Percentiles rank a stretch among this genome's conserved stretches.
phyloP scores from a whole-genome alignment of 2,888 invertebrate genomes.

The Cynaeus angustus region DNA sequence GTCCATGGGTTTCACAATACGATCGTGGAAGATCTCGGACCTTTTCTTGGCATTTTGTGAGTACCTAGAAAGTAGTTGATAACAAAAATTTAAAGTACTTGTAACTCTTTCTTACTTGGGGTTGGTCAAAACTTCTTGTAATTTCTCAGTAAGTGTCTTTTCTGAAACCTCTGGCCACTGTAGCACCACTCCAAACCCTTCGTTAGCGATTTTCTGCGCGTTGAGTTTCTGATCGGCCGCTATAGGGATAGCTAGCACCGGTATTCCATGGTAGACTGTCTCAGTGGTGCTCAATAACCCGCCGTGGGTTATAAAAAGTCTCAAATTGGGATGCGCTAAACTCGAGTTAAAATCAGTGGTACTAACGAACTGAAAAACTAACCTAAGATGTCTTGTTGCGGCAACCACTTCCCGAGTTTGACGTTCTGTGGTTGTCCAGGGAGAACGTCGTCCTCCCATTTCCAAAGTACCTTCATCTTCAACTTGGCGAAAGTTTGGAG shows the following conservation, averaged over 20 bases:
- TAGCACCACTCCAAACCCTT: constrained; percentile 70
- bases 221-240: constrained; percentile 74
- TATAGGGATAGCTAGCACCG: constrained; percentile 72
- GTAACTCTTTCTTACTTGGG: constrained; percentile 49
- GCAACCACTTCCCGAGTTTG: constrained; percentile 64
- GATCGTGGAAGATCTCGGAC: constrained; percentile 25
- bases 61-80: constrained; percentile 33
- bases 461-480: constrained; percentile 79
- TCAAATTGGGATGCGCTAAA: constrained; percentile 45
- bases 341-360: constrained; percentile 3
- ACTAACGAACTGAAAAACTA: too few species aligned
- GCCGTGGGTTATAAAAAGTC: constrained; percentile 48
- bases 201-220: constrained; percentile 69
- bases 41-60: constrained; percentile 9
- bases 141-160: constrained; percentile 8
- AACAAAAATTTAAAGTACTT: too few species aligned
- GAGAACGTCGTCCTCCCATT: constrained; percentile 76
- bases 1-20: constrained; percentile 10
- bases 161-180: constrained; percentile 58
- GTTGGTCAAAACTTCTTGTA: constrained; percentile 49
- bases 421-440: constrained; percentile 67
- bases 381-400: constrained; percentile 65
- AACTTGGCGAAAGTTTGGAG: constrained; percentile 75
- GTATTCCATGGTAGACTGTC: constrained; percentile 51
- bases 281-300: constrained; percentile 49